Percentiles rank a stretch among this genome's conserved stretches.
Conservation (phyloP, 1,140 invertebrate species). For the Pseudomyrmex flavicornis region DNA sequence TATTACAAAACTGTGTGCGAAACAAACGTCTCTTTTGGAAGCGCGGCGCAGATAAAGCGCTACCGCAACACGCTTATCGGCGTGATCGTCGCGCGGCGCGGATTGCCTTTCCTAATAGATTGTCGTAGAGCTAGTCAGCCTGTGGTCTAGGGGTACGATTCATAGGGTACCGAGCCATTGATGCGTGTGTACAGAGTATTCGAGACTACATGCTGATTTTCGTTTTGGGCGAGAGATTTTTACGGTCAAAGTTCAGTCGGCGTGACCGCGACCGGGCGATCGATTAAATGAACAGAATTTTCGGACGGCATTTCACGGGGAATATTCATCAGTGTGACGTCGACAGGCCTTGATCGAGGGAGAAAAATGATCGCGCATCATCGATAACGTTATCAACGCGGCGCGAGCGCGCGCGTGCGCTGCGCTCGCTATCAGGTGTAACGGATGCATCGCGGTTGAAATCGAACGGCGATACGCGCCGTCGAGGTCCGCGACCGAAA, state of each 20-base stretch:
- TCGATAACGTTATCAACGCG: conserved; percentile 70
- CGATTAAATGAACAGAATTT: conserved; percentile 43
- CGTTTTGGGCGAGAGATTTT: conserved; percentile 82
- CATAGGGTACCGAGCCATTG: conserved; percentile 23
- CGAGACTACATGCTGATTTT: conserved; percentile 84
- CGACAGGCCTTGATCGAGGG: conserved; percentile 68
- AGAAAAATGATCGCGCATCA: conserved; percentile 68
- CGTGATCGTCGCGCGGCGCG: neutral
- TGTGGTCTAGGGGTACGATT: conserved; percentile 83
- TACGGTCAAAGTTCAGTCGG: conserved; percentile 78
- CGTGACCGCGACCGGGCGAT: neutral
- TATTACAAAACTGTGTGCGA: neutral
- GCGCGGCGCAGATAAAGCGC: neutral
- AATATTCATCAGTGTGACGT: conserved; percentile 78
- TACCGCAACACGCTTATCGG: neutral
- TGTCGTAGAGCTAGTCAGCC: conserved; percentile 80
- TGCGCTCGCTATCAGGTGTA: conserved; percentile 60
- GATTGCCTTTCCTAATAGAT: conserved; percentile 76
- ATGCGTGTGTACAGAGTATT: conserved; percentile 72
- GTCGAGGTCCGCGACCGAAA: too few species aligned
- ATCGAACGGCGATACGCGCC: neutral
- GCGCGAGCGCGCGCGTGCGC: neutral
- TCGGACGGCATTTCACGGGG: conserved; percentile 56
- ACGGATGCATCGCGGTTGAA: conserved; percentile 47
- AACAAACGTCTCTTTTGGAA: neutral